A percentile compares a stretch with the other conserved stretches of the same genome.
phyloP scores from a whole-genome alignment of 2,797 vertebrate genomes.

The Trachurus trachurus region DNA sequence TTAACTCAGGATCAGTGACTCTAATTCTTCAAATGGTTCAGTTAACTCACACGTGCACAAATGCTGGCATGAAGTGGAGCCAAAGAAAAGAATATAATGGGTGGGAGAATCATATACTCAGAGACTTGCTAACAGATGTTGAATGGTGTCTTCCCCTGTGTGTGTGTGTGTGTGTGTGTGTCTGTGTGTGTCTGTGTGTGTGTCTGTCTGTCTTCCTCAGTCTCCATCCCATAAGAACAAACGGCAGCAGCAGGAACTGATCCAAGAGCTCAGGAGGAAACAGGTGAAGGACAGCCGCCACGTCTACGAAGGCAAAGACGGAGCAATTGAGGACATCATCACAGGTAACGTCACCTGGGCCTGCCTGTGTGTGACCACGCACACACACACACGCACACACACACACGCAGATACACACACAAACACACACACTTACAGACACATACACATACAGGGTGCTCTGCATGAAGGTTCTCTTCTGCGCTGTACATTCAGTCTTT shows the following conservation, averaged over 20 bases:
- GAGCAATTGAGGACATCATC: conserved; percentile 98
- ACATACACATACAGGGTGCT: conserved; percentile 37
- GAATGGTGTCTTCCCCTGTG: not conserved
- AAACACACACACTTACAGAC: not conserved
- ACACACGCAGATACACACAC: too few species aligned
- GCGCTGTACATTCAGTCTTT: conserved; percentile 60
- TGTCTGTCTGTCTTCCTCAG: conserved; percentile 72
- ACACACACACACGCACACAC: conserved; percentile 13
- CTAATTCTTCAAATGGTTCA: conserved; percentile 34
- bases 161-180: conserved; percentile 30
- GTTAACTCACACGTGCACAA: conserved; percentile 36
- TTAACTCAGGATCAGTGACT: conserved; percentile 52
- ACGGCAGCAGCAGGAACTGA: conserved; percentile 96
- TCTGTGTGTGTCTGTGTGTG: conserved; percentile 27
- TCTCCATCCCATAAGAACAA: conserved; percentile 94
- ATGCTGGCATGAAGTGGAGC: not conserved
- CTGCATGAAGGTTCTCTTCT: conserved; percentile 78
- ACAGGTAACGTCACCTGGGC: conserved; percentile 88
- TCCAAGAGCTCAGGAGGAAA: conserved; percentile 93
- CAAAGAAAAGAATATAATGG: not conserved
- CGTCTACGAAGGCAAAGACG: conserved; percentile 98
- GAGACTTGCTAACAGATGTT: not conserved
- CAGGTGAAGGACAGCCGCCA: conserved; percentile 98
- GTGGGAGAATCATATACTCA: conserved; percentile 5
- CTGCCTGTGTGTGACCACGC: conserved; percentile 10